Conservation (phyloP, 2,888 invertebrate genomes). For the Chrysolina haemoptera region DNA sequence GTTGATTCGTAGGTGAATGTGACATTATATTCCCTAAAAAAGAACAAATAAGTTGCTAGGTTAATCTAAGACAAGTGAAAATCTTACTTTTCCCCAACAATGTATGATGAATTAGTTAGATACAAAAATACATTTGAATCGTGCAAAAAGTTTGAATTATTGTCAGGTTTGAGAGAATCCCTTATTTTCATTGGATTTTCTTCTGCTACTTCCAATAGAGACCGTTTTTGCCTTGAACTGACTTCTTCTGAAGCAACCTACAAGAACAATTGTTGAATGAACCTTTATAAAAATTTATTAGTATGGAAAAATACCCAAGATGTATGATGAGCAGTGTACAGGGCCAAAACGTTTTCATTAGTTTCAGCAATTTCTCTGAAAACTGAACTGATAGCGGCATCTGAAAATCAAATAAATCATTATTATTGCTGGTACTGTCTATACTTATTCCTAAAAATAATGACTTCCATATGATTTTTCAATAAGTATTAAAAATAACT, state of each 20-base stretch:
- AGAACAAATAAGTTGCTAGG: not conserved
- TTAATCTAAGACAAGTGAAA: not conserved
- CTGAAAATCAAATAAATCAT: conserved; percentile 59
- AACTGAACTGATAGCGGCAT: conserved; percentile 73
- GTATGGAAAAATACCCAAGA: conserved; percentile 69
- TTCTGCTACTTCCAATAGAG: conserved; percentile 48
- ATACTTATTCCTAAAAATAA: not conserved
- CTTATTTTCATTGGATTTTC: not conserved
- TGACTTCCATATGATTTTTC: not conserved
- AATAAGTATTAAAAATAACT: no score
- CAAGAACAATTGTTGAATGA: conserved; percentile 32
- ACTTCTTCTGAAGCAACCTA: conserved; percentile 62
- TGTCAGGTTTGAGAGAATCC: not conserved
- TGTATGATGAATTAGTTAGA: conserved; percentile 8
- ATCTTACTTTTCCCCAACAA: conserved; percentile 10
- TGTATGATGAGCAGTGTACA: conserved; percentile 75
- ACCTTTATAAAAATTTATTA: conserved; percentile 25
- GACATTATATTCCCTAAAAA: conserved; percentile 34
- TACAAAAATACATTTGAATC: conserved; percentile 27
- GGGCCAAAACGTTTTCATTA: conserved; percentile 71
- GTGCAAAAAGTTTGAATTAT: conserved; percentile 10
- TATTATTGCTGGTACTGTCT: no score
- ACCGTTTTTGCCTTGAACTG: conserved; percentile 56
- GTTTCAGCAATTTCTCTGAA: conserved; percentile 70
- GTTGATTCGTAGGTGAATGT: conserved; percentile 30